Conservation (phyloP, 2,888 invertebrate species). For the Tinea semifulvella region DNA sequence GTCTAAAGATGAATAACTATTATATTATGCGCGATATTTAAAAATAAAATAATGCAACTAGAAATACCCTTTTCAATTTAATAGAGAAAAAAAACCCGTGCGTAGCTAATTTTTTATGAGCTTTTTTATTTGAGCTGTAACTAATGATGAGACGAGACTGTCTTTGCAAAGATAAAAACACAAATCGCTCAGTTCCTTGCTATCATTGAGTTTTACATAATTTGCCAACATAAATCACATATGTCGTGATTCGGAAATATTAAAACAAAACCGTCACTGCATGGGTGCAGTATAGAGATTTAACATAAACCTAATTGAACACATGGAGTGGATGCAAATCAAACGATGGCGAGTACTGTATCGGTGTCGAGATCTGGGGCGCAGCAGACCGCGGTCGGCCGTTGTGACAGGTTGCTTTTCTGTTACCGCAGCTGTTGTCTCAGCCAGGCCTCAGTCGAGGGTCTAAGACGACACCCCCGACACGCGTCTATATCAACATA, state of each 20-base stretch:
- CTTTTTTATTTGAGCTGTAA: too few relatives aligned
- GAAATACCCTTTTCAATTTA: too few relatives aligned
- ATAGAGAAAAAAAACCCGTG: too few relatives aligned
- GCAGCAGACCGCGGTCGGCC: slow-evolving; percentile 56
- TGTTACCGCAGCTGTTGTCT: slow-evolving; percentile 58
- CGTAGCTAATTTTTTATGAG: too few relatives aligned
- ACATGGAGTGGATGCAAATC: slow-evolving; percentile 11
- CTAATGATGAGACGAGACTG: too few relatives aligned
- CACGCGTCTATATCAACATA: slow-evolving; percentile 34
- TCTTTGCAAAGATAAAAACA: too few relatives aligned
- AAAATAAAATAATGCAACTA: too few relatives aligned
- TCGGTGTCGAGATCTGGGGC: slow-evolving; percentile 44
- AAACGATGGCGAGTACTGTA: slow-evolving; percentile 40
- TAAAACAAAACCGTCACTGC: neutral
- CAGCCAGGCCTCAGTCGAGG: slow-evolving; percentile 26
- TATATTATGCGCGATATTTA: too few relatives aligned
- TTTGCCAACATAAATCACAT: too few relatives aligned
- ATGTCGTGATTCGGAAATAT: neutral
- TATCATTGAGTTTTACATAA: too few relatives aligned
- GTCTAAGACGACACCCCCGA: slow-evolving; percentile 31
- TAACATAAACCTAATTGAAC: neutral
- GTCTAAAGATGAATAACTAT: too few relatives aligned
- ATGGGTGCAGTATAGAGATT: neutral
- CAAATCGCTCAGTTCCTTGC: too few relatives aligned
- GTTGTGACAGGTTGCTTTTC: slow-evolving; percentile 63